A percentile compares a stretch with the other conserved stretches of the same genome.
phyloP scores from a whole-genome alignment of 2,113 vertebrate species.

The Ivindomyrus marchei region DNA sequence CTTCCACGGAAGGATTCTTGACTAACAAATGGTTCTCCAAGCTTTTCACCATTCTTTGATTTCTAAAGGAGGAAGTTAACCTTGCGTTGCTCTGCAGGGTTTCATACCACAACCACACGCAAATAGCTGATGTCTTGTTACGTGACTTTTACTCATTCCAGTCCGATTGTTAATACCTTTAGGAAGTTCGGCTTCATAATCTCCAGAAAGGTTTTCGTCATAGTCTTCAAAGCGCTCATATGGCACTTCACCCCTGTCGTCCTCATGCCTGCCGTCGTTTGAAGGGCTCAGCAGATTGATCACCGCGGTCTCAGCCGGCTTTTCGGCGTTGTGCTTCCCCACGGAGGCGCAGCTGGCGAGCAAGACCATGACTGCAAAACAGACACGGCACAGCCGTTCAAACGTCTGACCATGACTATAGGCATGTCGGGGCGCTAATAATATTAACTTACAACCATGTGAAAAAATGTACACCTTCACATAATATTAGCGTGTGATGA shows the following conservation, averaged over 20 bases:
- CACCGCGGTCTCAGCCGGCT: constrained; percentile 4
- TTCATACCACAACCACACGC: not conserved
- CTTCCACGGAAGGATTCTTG: not conserved
- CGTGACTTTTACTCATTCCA: not conserved
- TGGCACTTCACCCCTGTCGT: not conserved
- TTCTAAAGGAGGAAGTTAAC: not conserved
- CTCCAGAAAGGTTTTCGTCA: constrained; percentile 19
- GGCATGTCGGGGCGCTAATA: not conserved
- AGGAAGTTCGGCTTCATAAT: constrained; percentile 22
- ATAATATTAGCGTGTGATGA: not conserved
- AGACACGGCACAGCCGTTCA: not conserved
- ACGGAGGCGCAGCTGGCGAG: constrained; percentile 24
- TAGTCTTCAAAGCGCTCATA: constrained; percentile 4
- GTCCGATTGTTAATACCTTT: constrained; percentile 25
- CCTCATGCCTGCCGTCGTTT: not conserved
- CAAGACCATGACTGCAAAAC: constrained; percentile 30
- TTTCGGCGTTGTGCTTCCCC: constrained; percentile 7
- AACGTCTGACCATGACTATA: not conserved
- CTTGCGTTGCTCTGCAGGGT: not conserved
- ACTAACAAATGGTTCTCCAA: not conserved
- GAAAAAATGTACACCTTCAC: not conserved
- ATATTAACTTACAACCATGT: not conserved
- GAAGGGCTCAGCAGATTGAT: not conserved
- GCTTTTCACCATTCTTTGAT: not conserved
- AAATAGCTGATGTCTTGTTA: not conserved